A percentile compares a stretch with the other conserved stretches of the same genome.
These are phyloP conservation scores for Pseudobourletiella spinata DNA, from an alignment of 1,140 invertebrate genomes.

Conservation along the genomic window DNA sequence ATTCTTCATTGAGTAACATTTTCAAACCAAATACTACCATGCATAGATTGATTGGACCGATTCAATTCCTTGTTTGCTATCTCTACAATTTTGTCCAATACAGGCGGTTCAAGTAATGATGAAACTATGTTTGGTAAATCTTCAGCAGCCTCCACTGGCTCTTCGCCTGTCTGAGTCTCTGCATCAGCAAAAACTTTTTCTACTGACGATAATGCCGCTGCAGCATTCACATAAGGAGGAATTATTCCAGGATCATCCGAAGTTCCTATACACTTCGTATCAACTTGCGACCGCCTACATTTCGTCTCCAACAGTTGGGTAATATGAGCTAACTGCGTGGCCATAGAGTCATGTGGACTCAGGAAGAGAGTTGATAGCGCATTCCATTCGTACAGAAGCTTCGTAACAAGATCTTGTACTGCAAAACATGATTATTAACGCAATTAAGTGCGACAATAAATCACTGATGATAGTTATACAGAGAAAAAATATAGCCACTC, in stretches of 20 bases:
- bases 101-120: background rate
- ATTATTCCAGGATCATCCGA: background rate
- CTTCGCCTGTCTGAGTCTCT: background rate
- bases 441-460: background rate
- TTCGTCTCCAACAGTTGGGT: background rate
- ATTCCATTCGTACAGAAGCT: background rate
- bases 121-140: background rate
- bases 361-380: background rate
- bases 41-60: background rate
- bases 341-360: background rate
- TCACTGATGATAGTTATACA: too few species aligned
- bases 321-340: constrained; percentile 4
- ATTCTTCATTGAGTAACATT: background rate
- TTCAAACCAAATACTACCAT: background rate
- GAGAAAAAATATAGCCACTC: too few species aligned
- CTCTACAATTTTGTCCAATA: background rate
- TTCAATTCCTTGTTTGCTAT: background rate
- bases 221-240: background rate
- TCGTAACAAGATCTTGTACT: background rate
- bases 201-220: background rate
- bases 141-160: background rate
- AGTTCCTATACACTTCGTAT: background rate
- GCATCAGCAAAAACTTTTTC: background rate
- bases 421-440: background rate
- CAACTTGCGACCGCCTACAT: background rate